Conservation (phyloP, 1,140 invertebrate species). For the Andricus grossulariae region DNA sequence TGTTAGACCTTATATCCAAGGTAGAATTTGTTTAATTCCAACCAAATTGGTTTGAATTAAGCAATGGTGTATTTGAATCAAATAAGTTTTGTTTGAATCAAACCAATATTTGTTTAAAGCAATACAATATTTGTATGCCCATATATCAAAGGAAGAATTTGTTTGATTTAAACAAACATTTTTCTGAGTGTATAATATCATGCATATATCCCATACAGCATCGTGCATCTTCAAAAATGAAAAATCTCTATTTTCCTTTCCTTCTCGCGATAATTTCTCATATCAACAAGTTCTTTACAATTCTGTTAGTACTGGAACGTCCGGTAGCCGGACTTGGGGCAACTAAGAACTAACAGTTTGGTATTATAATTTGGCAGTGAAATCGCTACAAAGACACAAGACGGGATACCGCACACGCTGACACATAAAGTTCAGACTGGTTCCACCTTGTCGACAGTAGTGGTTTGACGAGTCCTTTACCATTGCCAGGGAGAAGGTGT, state of each 20-base stretch:
- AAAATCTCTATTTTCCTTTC: not conserved
- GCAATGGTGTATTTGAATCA: no score
- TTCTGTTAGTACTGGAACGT: slow-evolving; percentile 22
- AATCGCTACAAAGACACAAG: slow-evolving; percentile 30
- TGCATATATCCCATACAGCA: no score
- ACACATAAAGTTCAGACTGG: slow-evolving; percentile 36
- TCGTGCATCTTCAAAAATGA: not conserved
- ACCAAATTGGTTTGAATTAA: no score
- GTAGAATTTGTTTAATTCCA: no score
- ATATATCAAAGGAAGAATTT: no score
- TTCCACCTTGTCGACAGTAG: slow-evolving; percentile 50
- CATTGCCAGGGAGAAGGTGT: slow-evolving; percentile 62
- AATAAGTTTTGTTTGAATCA: no score
- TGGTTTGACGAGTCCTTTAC: slow-evolving; percentile 61
- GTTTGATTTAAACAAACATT: no score
- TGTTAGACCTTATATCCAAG: no score
- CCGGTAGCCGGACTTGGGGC: slow-evolving; percentile 45
- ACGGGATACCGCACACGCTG: slow-evolving; percentile 13
- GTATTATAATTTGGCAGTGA: slow-evolving; percentile 44
- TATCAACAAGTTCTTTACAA: slow-evolving; percentile 10
- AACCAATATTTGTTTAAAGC: no score
- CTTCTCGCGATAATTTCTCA: not conserved
- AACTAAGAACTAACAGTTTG: slow-evolving; percentile 25
- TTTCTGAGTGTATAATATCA: no score
- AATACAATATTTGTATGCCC: no score